A percentile compares a stretch with the other conserved stretches of the same genome.
These are phyloP conservation scores for Leptinotarsa lineolata DNA, from an alignment of 1,140 invertebrate species.

Conservation along the genomic window DNA sequence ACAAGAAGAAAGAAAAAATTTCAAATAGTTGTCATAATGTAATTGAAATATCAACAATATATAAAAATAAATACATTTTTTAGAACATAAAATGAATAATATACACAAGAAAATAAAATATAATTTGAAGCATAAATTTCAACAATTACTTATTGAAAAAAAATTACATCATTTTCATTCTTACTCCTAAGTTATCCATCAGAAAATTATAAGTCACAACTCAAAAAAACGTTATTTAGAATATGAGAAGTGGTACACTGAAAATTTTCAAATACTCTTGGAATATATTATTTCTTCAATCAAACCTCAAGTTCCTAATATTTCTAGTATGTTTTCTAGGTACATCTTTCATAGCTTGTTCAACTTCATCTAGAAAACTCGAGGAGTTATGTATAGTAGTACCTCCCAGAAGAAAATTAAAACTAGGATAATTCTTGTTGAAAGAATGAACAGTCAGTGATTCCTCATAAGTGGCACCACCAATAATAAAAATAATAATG, in stretches of 20 bases:
- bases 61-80: no score
- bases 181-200: no score
- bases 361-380: slow-evolving; percentile 77
- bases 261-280: background rate
- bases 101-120: no score
- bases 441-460: slow-evolving; percentile 81
- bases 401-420: slow-evolving; percentile 85
- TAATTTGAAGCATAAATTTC: no score
- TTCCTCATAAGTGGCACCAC: slow-evolving; percentile 97
- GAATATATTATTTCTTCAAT: slow-evolving; percentile 8
- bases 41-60: no score
- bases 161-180: no score
- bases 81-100: no score
- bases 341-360: slow-evolving; percentile 55
- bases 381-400: slow-evolving; percentile 89
- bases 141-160: no score
- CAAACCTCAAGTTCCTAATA: slow-evolving; percentile 41
- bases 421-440: slow-evolving; percentile 75
- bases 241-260: background rate
- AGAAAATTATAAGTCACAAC: no score
- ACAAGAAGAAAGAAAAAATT: no score
- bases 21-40: no score
- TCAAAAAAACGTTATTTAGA: background rate
- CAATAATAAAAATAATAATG: slow-evolving; percentile 93
- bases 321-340: slow-evolving; percentile 41